Evolutionary conservation across 2,113 vertebrate genomes (phyloP), one percentile per base, ranked within the genome.

Genomic region (Ivindomyrus marchei): DNA sequence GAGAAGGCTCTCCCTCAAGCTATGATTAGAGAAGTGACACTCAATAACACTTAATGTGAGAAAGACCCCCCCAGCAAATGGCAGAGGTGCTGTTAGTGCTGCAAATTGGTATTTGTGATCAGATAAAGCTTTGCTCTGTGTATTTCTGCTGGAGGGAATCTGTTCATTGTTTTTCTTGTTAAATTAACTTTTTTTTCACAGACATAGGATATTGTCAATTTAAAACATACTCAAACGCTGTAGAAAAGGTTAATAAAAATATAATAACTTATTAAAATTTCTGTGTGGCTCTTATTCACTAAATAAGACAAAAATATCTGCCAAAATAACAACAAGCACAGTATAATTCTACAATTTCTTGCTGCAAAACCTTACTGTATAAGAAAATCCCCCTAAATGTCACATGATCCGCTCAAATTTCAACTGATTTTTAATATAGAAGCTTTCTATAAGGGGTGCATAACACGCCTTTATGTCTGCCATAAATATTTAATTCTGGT

Each of bases 21-120:
- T 92, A 93, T 94, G 93, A 94, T 94, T 95, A 94, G 94, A 93
- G 93, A 93, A 93, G 90, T 93, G 92, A 89, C 91, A 94, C 91
- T 93, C 91, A 94, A 93, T 70, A 94, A 92, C 88, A 92, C 92
- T 93, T 93, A 93, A 94, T 89, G 94, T 87, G 90, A 92, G 91
- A 89, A 91, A 94, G 90, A 87, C 90, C 70, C 94, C 50, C 74
- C 83, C 91, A 91, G 89, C 24, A n/a, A 70, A 27, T 47, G 7
- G 11, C n/a, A 86, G 24, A n/a, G 42, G 39, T 47, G 42, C 39
- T 45, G 39, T n/a, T 85, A 47, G 39, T 47, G 21, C 46, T 85
- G 24, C 19, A 84, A 84, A 84, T 46, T 46, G 83, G 46, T n/a
- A 45, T 85, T 85, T 36, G 83, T 85, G 83, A 85, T 85, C 83